Base-by-base conservation (phyloP, 2,888 invertebrate genomes). In the Caenorhabditis sinica region DNA sequence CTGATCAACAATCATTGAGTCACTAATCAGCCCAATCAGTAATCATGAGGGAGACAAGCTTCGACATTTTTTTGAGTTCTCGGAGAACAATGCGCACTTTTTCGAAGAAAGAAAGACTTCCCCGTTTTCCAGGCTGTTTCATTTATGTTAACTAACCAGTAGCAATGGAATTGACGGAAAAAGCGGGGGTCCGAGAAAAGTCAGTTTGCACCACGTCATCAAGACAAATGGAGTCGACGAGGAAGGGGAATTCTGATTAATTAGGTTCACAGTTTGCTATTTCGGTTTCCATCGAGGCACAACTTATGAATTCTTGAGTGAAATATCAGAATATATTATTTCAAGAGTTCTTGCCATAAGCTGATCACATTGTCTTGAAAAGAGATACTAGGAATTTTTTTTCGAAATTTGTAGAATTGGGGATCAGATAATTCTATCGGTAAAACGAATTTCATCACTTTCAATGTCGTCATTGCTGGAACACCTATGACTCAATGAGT, bases 1-100 rank as follows among this genome's bases (percentile, higher is more conserved):
- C 80, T 80, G 72, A 80, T 80, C 72, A 60, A 72, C 45, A 60
- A 72, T 72, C 72, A 53, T 72, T 65, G 45, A 66, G 56, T 71
- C 58, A 72, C 49, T 66, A 63, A 76, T 68, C 66, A 68, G 63
- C 63, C 51, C 61, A 63, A 58, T 45, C 58, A 72, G 58, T 30
- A 58, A 72, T 72, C 72, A 53, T 56, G 36, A 25, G 56, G 56
- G 56, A 43, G n/a, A 40, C 2, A 53, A 30, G 40, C 61, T 20
- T 17, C 20, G 30, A n/a, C 0, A 51, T 4, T 23, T n/a, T 23
- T 20, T 30, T 45, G 45, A 45, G 49, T n/a, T n/a, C 28, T 30
- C 66, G 40, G 13, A 56, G 53, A 53, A 56, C 56, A 45, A 60
- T 43, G 20, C 60, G 60, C 40, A 72, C 72, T 72, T 60, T 60